A percentile compares a stretch with the other conserved stretches of the same genome.
These are phyloP conservation scores for Ophthalmotilapia sp. DNA, from an alignment of 2,113 vertebrate genomes.

Conservation along the genomic window DNA sequence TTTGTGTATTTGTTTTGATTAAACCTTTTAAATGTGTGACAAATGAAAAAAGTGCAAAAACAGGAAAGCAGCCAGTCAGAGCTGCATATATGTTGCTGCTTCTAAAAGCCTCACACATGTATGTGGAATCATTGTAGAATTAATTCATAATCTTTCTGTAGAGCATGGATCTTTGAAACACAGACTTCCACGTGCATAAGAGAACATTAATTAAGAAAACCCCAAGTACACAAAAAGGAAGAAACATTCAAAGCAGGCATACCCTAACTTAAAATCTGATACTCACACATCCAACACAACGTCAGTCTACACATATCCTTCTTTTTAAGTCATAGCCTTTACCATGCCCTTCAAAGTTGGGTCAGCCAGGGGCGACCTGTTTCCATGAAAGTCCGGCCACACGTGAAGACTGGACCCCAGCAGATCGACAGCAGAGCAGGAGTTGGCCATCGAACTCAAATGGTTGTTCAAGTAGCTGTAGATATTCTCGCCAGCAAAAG, in stretches of 20 bases:
- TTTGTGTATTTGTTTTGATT: fast-evolving
- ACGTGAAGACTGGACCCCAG: conserved; percentile 88
- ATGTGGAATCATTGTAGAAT: not conserved
- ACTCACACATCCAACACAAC: not conserved
- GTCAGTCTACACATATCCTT: not conserved
- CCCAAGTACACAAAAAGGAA: not conserved
- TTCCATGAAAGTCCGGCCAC: conserved; percentile 98
- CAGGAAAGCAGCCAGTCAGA: not conserved
- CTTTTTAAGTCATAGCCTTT: conserved; percentile 45
- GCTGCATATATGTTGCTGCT: fast-evolving
- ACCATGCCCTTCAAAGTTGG: conserved; percentile 92
- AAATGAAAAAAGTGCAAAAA: not conserved
- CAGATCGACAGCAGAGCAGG: conserved; percentile 75
- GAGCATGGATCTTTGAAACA: not conserved
- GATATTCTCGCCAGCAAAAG: conserved; percentile 76
- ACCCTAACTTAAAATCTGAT: not conserved
- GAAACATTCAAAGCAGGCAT: not conserved
- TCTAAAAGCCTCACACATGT: not conserved
- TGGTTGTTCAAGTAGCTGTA: conserved; percentile 89
- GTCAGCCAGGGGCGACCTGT: conserved; percentile 94
- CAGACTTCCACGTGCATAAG: not conserved
- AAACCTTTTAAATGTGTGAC: not conserved
- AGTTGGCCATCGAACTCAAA: conserved; percentile 79
- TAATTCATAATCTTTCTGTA: not conserved
- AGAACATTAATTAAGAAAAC: not conserved